Evolutionary conservation across 2,888 invertebrate species (phyloP), one percentile per base, ranked within the genome.

Genomic region (Chrysomela aeneicollis): DNA sequence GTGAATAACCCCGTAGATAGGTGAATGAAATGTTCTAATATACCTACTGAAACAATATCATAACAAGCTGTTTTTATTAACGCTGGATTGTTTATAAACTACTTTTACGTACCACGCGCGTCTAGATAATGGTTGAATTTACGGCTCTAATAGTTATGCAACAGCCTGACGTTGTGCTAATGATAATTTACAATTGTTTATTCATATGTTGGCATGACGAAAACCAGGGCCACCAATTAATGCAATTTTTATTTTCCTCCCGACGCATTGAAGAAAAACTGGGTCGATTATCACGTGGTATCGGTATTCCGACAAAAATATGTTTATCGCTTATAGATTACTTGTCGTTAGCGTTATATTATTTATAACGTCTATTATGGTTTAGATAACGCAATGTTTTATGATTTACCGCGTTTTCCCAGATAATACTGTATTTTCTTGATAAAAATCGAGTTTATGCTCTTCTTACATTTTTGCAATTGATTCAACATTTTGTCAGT

Each of bases 111-210:
- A 42, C 12, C 8, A 3, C n/a, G 4, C 42, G 15, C 12, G 15
- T 42, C 9, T 3, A 42, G 42, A 42, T 42, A 42, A 42, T 42
- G 12, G 42, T 42, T 3, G 15, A 42, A 42, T 42, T 42, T 42
- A 42, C 42, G n/a, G 15, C 42, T 10, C n/a, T n/a, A n/a, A n/a
- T n/a, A n/a, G 42, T 42, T 42, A 6, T 42, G 42, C 15, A 42
- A 42, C 15, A 26, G 4, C 6, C 26, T 26, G 26, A 6, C 26
- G 26, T 26, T 26, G 26, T 6, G 26, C 4, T 68, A 66, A 68
- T 58, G 61, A 61, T 68, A 66, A 68, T 68, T 68, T 68, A 68
- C 65, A 66, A 66, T 53, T 54, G 53, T 60, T 59, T 68, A 63
- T 68, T 66, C 66, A 63, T 63, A 50, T 49, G 64, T 59, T 60